Base-by-base conservation (phyloP, 2,888 invertebrate species). In the Drosophila pseudotalamancana region DNA sequence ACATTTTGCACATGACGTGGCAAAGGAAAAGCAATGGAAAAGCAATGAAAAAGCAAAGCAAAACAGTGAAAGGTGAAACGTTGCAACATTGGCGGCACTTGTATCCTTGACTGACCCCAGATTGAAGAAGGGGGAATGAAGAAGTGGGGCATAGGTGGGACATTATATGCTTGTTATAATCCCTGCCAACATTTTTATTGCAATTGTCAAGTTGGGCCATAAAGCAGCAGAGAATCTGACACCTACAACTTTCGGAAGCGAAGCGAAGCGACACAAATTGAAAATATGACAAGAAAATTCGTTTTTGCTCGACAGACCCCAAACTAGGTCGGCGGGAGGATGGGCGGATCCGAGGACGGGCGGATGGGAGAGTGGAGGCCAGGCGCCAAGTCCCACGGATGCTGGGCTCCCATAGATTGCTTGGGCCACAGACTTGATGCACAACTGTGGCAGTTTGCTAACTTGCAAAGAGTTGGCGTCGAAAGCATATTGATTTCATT, bases 211-310 rank as follows among this genome's bases (percentile, higher is more conserved):
- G 69, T 67, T 69, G 85, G 74, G 81, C 81, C 87, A 87, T 87
- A 81, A 87, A 87, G 66, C 85, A 81, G 82, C 85, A 49, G 45
- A 59, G 67, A 77, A 77, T 78, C 75, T 77, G 77, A 74, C 77
- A 78, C 71, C 78, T 65, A 78, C 70, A 74, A 74, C 61, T 77
- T 70, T 61, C 54, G 76, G 76, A 45, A 54, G 48, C 60, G 59
- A 64, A 73, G 74, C 86, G 82, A 85, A 61, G 65, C 83, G 77
- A 87, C 83, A 78, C 87, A 83, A 83, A 86, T 83, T 83, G 84
- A 86, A 83, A 88, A 88, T 88, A 83, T 83, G 83, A 83, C 84
- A 84, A 88, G 88, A 83, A 83, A 83, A 88, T 83, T 83, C 88
- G 88, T 82, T 82, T 82, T 77, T 77, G 37, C 77, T 60, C 62